Percentiles rank a stretch among this genome's conserved stretches.
phyloP scores from a whole-genome alignment of 2,888 invertebrate species.

The Eristalinus aeneus region DNA sequence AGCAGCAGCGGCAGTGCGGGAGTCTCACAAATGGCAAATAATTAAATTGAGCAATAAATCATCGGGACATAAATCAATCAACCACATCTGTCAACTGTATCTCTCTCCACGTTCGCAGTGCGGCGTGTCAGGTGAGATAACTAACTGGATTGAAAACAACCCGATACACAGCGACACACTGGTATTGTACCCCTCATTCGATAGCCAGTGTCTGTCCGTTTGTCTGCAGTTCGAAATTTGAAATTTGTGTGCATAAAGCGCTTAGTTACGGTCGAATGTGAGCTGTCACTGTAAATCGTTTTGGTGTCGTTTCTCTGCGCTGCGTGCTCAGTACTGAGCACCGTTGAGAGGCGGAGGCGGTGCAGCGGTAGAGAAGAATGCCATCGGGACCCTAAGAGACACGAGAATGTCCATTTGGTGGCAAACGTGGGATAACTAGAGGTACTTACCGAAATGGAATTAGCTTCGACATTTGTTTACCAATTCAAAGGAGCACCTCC shows the following conservation, averaged over 20 bases:
- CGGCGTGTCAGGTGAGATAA: slow-evolving; percentile 64
- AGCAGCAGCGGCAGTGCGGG: slow-evolving; percentile 2
- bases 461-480: slow-evolving; percentile 68
- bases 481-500: slow-evolving; percentile 22
- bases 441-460: slow-evolving; percentile 68
- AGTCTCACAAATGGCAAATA: slow-evolving; percentile 58
- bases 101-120: slow-evolving; percentile 14
- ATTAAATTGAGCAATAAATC: slow-evolving; percentile 71
- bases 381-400: slow-evolving; percentile 41
- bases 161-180: not conserved
- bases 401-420: slow-evolving; percentile 42
- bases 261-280: slow-evolving; percentile 41
- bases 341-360: too few relatives aligned
- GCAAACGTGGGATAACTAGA: slow-evolving; percentile 66
- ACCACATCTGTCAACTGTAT: slow-evolving; percentile 63
- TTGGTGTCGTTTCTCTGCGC: slow-evolving; percentile 55
- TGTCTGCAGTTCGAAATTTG: not conserved
- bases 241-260: slow-evolving; percentile 20
- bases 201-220: not conserved
- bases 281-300: slow-evolving; percentile 67
- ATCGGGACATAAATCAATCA: slow-evolving; percentile 69
- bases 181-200: slow-evolving; percentile 35
- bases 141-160: slow-evolving; percentile 57
- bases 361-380: slow-evolving; percentile 35
- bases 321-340: slow-evolving; percentile 52